A percentile compares a stretch with the other conserved stretches of the same genome.
Evolutionary conservation across 2,113 vertebrate genomes (phyloP).

Genomic region (Cavia aperea): DNA sequence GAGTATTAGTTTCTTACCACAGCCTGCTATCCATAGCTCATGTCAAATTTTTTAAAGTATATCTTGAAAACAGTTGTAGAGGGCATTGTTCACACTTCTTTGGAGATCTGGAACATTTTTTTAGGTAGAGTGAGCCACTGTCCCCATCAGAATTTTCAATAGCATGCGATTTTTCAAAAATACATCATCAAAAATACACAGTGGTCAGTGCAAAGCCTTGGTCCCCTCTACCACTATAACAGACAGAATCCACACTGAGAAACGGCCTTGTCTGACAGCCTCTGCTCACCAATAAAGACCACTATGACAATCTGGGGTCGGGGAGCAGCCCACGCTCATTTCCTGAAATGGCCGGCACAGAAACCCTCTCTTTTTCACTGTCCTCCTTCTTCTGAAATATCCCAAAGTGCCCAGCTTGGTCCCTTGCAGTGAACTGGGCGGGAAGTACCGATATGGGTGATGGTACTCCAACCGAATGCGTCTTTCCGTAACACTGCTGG

Average conservation of each 20-base stretch:
- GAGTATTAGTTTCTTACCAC: conserved; percentile 50
- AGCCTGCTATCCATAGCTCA: conserved; percentile 35
- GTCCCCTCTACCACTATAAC: not conserved
- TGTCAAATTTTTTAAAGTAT: conserved; percentile 39
- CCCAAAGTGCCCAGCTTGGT: not conserved
- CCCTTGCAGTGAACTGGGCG: not conserved
- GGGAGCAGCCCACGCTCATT: not conserved
- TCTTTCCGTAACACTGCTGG: conserved; percentile 34
- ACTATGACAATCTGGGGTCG: not conserved
- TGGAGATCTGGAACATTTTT: conserved; percentile 33
- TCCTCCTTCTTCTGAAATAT: not conserved
- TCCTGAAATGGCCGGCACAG: not conserved
- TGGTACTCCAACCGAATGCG: conserved; percentile 50
- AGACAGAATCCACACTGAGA: not conserved
- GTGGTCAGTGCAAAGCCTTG: conserved; percentile 42
- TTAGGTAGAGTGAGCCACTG: not conserved
- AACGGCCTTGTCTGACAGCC: not conserved
- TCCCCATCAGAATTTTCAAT: conserved; percentile 60
- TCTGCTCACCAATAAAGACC: not conserved
- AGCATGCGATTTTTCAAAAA: conserved; percentile 71
- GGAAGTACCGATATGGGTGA: not conserved
- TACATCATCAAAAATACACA: conserved; percentile 31
- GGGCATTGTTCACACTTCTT: conserved; percentile 49
- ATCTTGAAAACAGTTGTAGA: conserved; percentile 53
- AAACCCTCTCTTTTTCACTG: not conserved